A percentile compares a stretch with the other conserved stretches of the same genome.
phyloP scores from a whole-genome alignment of 2,888 invertebrate species.

The Lithophane leautieri region DNA sequence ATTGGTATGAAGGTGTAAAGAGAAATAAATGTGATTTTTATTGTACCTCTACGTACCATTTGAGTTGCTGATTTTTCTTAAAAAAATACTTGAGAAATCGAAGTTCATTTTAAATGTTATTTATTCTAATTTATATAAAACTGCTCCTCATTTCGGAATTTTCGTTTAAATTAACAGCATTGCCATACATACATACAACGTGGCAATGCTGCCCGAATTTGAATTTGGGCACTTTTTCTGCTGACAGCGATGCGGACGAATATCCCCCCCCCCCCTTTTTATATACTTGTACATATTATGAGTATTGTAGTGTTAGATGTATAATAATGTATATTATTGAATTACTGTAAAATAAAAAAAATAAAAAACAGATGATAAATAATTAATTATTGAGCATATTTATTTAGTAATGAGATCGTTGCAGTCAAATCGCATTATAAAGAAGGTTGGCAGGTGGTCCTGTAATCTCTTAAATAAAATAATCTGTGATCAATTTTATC shows the following conservation, averaged over 20 bases:
- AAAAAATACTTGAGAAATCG: background rate
- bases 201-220: no score
- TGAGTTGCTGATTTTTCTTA: background rate
- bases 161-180: background rate
- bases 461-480: no score
- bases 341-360: no score
- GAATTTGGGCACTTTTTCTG: no score
- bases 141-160: background rate
- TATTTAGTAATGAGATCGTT: background rate
- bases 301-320: no score
- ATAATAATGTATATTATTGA: no score
- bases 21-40: conserved; percentile 13
- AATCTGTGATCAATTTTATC: no score
- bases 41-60: background rate
- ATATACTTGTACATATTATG: no score
- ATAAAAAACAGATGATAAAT: background rate
- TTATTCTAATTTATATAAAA: no score
- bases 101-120: background rate
- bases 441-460: background rate
- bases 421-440: background rate
- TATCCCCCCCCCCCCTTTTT: no score
- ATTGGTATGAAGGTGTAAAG: conserved; percentile 3
- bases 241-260: no score
- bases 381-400: background rate
- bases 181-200: no score